These are phyloP conservation scores for Sphyrna mokarran DNA, from an alignment of 2,113 vertebrate genomes.

Conservation along the genomic window DNA sequence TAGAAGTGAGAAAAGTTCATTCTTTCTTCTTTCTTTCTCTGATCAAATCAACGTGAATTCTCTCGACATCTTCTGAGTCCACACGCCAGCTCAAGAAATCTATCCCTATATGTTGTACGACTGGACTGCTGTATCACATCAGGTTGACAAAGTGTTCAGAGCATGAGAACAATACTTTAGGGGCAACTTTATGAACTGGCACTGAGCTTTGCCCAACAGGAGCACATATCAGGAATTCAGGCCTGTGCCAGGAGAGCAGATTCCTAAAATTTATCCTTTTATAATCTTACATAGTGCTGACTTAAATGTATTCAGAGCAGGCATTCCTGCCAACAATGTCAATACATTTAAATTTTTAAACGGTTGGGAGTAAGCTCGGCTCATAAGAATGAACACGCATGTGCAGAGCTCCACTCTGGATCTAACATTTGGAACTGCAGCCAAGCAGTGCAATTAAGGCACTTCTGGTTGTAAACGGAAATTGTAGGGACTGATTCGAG, in stretches of 20 bases:
- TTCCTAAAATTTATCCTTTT: conserved; percentile 18
- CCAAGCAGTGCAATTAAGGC: neutral
- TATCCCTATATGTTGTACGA: neutral
- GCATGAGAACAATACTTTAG: neutral
- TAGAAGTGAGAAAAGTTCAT: neutral
- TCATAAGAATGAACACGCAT: neutral
- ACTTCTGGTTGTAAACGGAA: neutral
- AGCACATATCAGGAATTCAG: neutral
- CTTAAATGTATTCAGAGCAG: neutral
- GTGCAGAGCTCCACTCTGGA: neutral
- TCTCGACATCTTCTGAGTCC: neutral
- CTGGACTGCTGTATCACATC: neutral
- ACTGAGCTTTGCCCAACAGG: neutral
- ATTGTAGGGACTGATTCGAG: neutral
- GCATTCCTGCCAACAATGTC: conserved; percentile 2
- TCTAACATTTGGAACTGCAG: neutral
- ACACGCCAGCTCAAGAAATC: neutral
- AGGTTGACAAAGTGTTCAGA: neutral
- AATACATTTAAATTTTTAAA: conserved; percentile 28
- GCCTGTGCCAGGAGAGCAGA: neutral
- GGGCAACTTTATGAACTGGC: conserved; percentile 19
- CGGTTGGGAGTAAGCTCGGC: neutral
- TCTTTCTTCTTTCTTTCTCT: conserved; percentile 13
- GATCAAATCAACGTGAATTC: neutral
- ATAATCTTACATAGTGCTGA: conserved; percentile 20